Percentiles rank a stretch among this genome's conserved stretches.
Evolutionary conservation across 2,113 vertebrate species (phyloP).

Genomic region (Cynocephalus volans): DNA sequence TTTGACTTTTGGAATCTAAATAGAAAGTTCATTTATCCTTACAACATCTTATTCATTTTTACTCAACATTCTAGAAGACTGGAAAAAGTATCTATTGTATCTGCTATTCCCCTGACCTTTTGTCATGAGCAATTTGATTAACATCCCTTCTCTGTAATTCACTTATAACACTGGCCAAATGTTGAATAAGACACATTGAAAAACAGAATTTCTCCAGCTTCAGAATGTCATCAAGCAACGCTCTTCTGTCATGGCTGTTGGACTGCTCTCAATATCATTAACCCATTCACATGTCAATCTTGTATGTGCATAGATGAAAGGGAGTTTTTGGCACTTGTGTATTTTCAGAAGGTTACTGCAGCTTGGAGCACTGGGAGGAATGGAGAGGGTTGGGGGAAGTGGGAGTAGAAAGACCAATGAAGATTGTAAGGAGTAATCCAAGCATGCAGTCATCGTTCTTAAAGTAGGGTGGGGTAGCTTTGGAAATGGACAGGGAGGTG

Average conservation of each 20-base stretch:
- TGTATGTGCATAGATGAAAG: not conserved
- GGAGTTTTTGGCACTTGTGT: not conserved
- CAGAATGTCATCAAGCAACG: not conserved
- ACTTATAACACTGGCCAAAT: not conserved
- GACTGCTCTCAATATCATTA: not conserved
- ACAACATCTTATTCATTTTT: constrained; percentile 16
- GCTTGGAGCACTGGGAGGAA: not conserved
- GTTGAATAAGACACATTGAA: not conserved
- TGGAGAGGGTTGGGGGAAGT: fast-evolving
- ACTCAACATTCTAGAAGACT: not conserved
- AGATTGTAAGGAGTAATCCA: not conserved
- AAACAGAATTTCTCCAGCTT: not conserved
- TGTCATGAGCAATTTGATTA: not conserved
- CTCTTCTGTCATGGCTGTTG: not conserved
- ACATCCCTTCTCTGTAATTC: not conserved
- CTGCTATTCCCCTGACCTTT: not conserved
- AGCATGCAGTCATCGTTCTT: not conserved
- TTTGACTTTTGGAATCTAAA: constrained; percentile 26
- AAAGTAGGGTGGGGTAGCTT: not conserved
- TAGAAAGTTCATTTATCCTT: constrained; percentile 40
- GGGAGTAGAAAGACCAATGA: not conserved
- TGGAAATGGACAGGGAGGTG: not conserved
- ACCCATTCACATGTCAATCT: not conserved
- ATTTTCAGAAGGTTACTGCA: not conserved
- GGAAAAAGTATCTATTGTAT: not conserved